phyloP scores from a whole-genome alignment of 2,113 vertebrate species.

The Astatotilapia flaviijosephi region DNA sequence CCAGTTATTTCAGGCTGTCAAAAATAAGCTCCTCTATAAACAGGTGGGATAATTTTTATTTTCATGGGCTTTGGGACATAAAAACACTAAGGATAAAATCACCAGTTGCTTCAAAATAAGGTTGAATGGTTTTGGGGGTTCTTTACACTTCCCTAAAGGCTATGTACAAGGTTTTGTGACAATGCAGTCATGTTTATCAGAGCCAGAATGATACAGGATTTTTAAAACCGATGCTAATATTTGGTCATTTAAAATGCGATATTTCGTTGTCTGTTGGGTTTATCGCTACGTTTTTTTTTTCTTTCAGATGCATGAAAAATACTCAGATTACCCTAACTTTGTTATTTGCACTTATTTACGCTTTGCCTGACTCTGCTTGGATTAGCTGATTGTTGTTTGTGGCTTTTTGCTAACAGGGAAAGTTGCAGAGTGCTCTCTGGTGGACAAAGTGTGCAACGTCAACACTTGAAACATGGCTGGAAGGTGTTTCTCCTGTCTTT shows the following conservation, averaged over 20 bases:
- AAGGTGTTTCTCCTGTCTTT: neutral
- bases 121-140: neutral
- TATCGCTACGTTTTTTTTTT: neutral
- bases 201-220: neutral
- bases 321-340: neutral
- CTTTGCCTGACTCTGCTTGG: neutral
- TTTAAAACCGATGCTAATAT: neutral
- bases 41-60: neutral
- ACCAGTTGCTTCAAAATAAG: neutral
- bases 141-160: neutral
- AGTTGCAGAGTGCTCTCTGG: neutral
- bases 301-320: neutral
- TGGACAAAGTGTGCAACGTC: neutral
- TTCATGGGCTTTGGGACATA: neutral
- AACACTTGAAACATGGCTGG: neutral
- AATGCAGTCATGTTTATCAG: neutral
- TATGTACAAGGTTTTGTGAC: neutral
- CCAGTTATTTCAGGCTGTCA: neutral
- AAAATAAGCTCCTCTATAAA: neutral
- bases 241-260: neutral
- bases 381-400: neutral
- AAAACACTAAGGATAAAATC: neutral
- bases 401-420: neutral
- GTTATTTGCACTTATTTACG: fast-evolving
- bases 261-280: neutral